These are phyloP conservation scores for Tethea ocularis DNA, from an alignment of 2,888 invertebrate species.

Conservation along the genomic window DNA sequence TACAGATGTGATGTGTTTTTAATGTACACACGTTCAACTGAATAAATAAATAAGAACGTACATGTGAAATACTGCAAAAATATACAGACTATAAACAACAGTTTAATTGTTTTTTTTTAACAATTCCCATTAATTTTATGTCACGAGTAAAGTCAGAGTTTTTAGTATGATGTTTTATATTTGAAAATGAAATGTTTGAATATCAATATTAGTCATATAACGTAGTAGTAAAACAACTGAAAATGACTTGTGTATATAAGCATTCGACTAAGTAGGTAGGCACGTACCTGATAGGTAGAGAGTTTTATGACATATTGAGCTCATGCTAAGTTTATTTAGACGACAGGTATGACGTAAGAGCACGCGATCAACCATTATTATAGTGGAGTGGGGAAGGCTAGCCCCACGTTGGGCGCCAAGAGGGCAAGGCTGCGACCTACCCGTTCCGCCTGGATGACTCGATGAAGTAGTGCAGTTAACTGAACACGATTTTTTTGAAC, in stretches of 20 bases:
- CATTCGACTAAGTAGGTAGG: too few relatives aligned
- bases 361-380: slow-evolving; percentile 48
- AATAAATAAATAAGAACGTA: slow-evolving; percentile 15
- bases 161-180: too few relatives aligned
- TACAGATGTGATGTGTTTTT: slow-evolving; percentile 30
- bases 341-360: slow-evolving; percentile 43
- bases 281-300: background rate
- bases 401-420: slow-evolving; percentile 53
- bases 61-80: slow-evolving; percentile 15
- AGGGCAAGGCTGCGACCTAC: slow-evolving; percentile 61
- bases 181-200: too few relatives aligned
- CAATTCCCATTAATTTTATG: background rate
- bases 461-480: slow-evolving; percentile 32
- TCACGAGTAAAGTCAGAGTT: background rate
- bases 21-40: slow-evolving; percentile 21
- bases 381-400: slow-evolving; percentile 30
- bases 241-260: too few relatives aligned
- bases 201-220: too few relatives aligned
- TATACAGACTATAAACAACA: slow-evolving; percentile 15
- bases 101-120: background rate
- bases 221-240: too few relatives aligned
- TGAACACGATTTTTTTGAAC: slow-evolving; percentile 28
- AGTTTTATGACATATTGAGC: slow-evolving; percentile 20
- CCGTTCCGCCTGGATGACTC: slow-evolving; percentile 21
- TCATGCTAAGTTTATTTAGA: slow-evolving; percentile 39